Conservation (phyloP, 1,140 invertebrate genomes). For the Zaprionus ghesquierei region DNA sequence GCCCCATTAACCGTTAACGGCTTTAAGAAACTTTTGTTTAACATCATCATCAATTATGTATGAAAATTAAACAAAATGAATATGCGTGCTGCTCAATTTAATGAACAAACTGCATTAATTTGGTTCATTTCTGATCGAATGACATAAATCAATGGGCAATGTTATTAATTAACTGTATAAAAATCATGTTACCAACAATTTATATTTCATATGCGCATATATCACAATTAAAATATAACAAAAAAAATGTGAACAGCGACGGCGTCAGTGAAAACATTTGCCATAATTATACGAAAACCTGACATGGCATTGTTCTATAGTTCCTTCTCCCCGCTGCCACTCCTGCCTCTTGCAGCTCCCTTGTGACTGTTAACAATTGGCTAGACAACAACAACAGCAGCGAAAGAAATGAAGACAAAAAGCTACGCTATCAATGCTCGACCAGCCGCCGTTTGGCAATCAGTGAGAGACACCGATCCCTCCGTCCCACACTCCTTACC, state of each 20-base stretch:
- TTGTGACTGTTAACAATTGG: constrained; percentile 22
- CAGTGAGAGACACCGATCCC: neutral
- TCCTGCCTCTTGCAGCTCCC: neutral
- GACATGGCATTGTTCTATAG: constrained; percentile 6
- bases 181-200: constrained; percentile 1
- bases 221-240: constrained; percentile 27
- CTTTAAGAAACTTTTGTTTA: neutral
- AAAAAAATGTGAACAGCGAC: neutral
- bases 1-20: neutral
- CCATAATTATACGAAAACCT: constrained; percentile 23
- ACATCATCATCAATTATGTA: neutral
- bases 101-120: constrained; percentile 24
- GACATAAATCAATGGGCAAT: constrained; percentile 38
- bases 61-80: neutral
- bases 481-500: neutral
- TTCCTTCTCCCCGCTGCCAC: neutral
- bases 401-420: constrained; percentile 64
- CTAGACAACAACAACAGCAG: constrained; percentile 53
- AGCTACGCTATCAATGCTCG: constrained; percentile 62
- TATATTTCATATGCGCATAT: constrained; percentile 14
- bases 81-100: constrained; percentile 21
- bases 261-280: constrained; percentile 16
- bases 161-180: constrained; percentile 38
- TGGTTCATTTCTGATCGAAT: constrained; percentile 22
- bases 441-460: constrained; percentile 45